A percentile compares a stretch with the other conserved stretches of the same genome.
phyloP scores from a whole-genome alignment of 2,113 vertebrate genomes.

The Rhynchomys soricoides region DNA sequence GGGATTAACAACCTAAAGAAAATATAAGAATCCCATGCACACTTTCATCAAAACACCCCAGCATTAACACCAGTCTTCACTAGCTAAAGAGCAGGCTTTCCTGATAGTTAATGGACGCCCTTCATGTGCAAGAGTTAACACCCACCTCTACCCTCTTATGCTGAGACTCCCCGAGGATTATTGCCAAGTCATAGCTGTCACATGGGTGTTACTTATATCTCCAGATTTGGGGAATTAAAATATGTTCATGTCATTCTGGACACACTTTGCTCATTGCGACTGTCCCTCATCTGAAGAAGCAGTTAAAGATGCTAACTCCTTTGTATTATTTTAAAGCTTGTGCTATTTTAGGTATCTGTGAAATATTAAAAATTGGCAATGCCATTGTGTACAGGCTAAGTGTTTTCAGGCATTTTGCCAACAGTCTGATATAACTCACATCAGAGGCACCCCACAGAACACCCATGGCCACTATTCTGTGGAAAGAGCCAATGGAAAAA shows the following conservation, averaged over 20 bases:
- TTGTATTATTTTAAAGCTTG: too few species aligned
- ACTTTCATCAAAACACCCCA: background rate
- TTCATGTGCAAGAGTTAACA: background rate
- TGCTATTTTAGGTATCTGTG: too few species aligned
- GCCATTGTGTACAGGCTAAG: too few species aligned
- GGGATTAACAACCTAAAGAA: background rate
- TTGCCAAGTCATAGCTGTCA: background rate
- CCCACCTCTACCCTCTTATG: background rate
- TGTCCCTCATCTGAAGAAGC: too few species aligned
- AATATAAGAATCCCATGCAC: background rate
- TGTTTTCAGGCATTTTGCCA: too few species aligned
- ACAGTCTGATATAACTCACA: too few species aligned
- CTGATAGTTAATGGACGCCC: background rate
- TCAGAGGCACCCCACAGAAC: too few species aligned
- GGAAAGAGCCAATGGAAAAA: too few species aligned
- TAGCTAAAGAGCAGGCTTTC: background rate
- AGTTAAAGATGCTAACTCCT: too few species aligned
- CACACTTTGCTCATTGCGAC: too few species aligned
- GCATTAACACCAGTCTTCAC: background rate
- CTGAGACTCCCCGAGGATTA: background rate
- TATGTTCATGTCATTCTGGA: background rate
- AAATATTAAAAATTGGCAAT: too few species aligned
- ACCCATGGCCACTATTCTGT: too few species aligned
- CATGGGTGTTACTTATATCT: background rate
- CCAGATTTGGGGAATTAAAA: background rate